Evolutionary conservation across 1,140 invertebrate species (phyloP).

Genomic region (Stegodyphus dumicola): DNA sequence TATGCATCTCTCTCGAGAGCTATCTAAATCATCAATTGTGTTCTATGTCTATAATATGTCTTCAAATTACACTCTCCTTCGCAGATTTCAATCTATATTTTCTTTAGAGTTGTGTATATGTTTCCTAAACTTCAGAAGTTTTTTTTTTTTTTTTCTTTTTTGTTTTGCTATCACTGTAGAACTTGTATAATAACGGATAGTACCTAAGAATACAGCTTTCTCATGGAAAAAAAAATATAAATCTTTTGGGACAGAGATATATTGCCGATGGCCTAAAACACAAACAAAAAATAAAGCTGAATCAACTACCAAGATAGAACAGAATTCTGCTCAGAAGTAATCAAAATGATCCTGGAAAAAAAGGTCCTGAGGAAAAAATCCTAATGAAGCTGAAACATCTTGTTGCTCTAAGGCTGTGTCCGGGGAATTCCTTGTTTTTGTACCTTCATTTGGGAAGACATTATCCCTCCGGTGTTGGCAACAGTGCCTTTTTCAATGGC

Average conservation of each 20-base stretch:
- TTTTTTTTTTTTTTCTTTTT: no score
- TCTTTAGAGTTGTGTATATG: no score
- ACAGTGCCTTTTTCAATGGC: neutral
- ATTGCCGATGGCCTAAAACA: neutral
- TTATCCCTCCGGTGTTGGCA: constrained; percentile 7
- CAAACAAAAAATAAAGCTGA: neutral
- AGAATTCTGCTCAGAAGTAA: neutral
- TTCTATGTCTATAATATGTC: no score
- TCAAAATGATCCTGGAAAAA: constrained; percentile 11
- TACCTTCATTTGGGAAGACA: constrained; percentile 2
- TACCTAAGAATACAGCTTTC: neutral
- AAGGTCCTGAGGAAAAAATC: constrained; percentile 1
- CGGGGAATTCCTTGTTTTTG: constrained; percentile 10
- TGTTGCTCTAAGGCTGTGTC: neutral
- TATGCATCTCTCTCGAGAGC: no score
- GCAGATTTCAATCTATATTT: no score
- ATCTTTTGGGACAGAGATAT: constrained; percentile 14
- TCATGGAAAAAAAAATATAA: constrained; percentile 1
- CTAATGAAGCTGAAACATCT: constrained; percentile 21
- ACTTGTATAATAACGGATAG: no score
- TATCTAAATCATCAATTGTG: no score
- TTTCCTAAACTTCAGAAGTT: no score
- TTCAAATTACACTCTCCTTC: no score
- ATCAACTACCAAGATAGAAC: constrained; percentile 22
- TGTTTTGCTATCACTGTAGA: no score